Conservation (phyloP, 1,140 invertebrate species). For the Nasonia longicornis region DNA sequence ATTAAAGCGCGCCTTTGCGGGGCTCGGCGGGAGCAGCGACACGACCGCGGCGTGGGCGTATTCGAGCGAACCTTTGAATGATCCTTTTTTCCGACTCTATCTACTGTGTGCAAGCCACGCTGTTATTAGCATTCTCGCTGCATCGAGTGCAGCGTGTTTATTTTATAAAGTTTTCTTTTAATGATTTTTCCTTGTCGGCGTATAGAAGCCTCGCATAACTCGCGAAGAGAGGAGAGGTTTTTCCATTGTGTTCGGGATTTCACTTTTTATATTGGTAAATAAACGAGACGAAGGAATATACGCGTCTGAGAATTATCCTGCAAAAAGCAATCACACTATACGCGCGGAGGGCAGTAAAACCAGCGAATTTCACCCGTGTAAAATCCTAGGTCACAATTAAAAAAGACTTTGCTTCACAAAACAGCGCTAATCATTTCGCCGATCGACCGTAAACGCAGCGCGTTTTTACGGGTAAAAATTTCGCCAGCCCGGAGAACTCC, state of each 20-base stretch:
- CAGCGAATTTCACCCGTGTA: no score
- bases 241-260: background rate
- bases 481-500: background rate
- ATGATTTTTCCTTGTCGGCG: no score
- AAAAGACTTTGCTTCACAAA: no score
- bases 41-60: conserved; percentile 19
- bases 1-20: conserved; percentile 9
- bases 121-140: background rate
- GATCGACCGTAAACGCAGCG: background rate
- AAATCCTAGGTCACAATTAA: no score
- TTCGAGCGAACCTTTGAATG: conserved; percentile 15
- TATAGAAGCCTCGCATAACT: background rate
- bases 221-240: background rate
- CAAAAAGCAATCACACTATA: no score
- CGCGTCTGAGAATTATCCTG: no score
- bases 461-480: background rate
- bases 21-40: conserved; percentile 1
- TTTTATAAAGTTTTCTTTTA: background rate
- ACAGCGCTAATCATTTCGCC: background rate
- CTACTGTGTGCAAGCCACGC: background rate
- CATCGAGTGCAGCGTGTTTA: background rate
- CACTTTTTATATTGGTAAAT: background rate
- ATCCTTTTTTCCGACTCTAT: conserved; percentile 11
- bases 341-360: no score
- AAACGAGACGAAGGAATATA: no score